Evolutionary conservation across 2,888 invertebrate species (phyloP), one percentile per base, ranked within the genome.

Genomic region (Protodeltote pygarga): DNA sequence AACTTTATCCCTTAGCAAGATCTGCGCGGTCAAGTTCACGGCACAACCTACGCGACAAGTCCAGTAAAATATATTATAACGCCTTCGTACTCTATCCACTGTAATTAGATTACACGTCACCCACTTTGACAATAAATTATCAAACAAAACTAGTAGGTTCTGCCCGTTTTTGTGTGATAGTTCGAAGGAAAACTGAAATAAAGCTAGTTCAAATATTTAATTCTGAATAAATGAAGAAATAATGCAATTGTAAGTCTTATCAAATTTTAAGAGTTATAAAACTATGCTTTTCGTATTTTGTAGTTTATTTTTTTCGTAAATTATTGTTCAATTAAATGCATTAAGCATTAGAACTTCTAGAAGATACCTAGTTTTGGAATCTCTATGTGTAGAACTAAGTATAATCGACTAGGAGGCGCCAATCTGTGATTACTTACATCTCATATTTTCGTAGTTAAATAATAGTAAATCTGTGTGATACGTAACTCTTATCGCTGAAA

Each of bases 401-500:
- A 41, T 60, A 47, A 41, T 33, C 10, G 17, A 10, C 29, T 13
- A 20, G 44, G 6, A 42, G 20, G 24, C 23, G 25, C 44, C 16
- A 21, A 39, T 32, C 31, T 24, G 16, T 15, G 13, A 17, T 25
- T 11, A 8, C 27, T 13, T 27, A n/a, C 6, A 8, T 6, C 8
- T n/a, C 23, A 41, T 13, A 35, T 24, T 34, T 27, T 47, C 15
- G 31, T 35, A 25, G 37, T 42, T 34, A 33, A 41, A 11, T 13
- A 15, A 15, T 28, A 47, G 34, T 57, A 60, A 71, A 68, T 57
- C 60, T 58, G 67, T 63, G 65, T 66, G 59, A 60, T 63, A 71
- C 54, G 53, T 64, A 67, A 66, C 61, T 70, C 58, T 68, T 66
- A 53, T 60, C 60, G 54, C 65, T 77, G 65, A 72, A 76, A 68